Evolutionary conservation across 2,113 vertebrate species (phyloP).

Genomic region (Aptenodytes patagonicus): DNA sequence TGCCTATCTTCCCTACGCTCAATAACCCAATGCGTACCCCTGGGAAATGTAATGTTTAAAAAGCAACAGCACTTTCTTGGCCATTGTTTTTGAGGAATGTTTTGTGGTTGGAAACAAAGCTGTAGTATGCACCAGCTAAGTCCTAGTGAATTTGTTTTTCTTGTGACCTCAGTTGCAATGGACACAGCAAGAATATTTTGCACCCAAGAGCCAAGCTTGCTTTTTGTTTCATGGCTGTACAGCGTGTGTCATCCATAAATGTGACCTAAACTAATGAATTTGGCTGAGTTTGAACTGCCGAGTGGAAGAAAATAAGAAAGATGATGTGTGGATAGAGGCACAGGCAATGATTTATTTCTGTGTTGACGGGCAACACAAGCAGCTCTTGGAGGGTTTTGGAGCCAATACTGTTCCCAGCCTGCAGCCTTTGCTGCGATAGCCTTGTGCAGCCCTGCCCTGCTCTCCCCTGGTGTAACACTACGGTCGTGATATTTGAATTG

Average conservation of each 20-base stretch:
- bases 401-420: background rate
- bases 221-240: background rate
- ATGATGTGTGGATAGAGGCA: background rate
- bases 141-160: constrained; percentile 9
- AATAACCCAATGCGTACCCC: background rate
- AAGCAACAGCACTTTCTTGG: background rate
- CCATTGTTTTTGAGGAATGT: constrained; percentile 10
- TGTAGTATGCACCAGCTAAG: background rate
- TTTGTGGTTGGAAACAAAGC: constrained; percentile 22
- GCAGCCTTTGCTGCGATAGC: background rate
- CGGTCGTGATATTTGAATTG: background rate
- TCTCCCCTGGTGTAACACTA: background rate
- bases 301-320: background rate
- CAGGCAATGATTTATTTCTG: background rate
- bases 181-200: background rate
- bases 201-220: background rate
- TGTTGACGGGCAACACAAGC: background rate
- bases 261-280: constrained; percentile 14
- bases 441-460: background rate
- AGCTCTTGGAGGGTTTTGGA: background rate
- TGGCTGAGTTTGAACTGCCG: background rate
- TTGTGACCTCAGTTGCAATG: constrained; percentile 4
- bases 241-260: background rate
- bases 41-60: background rate
- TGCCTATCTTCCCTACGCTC: background rate